Evolutionary conservation across 2,797 vertebrate species (phyloP).

Genomic region (Cetoscarus ocellatus): DNA sequence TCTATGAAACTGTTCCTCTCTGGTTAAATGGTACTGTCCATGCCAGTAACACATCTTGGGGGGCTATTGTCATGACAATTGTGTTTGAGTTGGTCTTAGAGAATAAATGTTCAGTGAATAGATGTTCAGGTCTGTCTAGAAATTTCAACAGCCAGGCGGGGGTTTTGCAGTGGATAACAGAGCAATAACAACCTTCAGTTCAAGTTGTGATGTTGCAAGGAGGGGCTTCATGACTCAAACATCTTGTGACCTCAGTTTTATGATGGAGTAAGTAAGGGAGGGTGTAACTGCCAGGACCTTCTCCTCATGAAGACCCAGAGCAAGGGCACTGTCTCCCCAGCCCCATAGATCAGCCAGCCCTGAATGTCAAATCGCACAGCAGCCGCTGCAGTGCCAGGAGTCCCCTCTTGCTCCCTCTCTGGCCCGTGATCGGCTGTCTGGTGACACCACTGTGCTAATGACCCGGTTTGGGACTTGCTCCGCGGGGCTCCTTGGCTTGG

Average conservation of each 20-base stretch:
- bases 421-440: conserved; percentile 86
- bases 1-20: conserved; percentile 64
- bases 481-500: conserved; percentile 83
- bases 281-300: conserved; percentile 77
- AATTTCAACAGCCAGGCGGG: conserved; percentile 2
- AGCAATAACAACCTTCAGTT: conserved; percentile 17
- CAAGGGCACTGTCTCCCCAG: conserved; percentile 88
- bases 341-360: conserved; percentile 88
- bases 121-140: not conserved
- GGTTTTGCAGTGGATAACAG: conserved; percentile 13
- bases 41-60: conserved; percentile 54
- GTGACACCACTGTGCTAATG: conserved; percentile 87
- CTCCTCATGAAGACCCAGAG: conserved; percentile 81
- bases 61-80: conserved; percentile 46
- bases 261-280: conserved; percentile 78
- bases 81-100: conserved; percentile 34
- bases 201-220: conserved; percentile 26
- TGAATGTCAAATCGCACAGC: conserved; percentile 87
- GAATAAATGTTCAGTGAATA: conserved; percentile 25
- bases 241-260: conserved; percentile 65
- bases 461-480: conserved; percentile 85
- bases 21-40: conserved; percentile 57
- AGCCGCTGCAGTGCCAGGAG: conserved; percentile 83
- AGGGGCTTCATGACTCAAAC: conserved; percentile 35
- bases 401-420: conserved; percentile 82